Conservation (phyloP, 2,797 vertebrate genomes). For the Diglossa cyanea region DNA sequence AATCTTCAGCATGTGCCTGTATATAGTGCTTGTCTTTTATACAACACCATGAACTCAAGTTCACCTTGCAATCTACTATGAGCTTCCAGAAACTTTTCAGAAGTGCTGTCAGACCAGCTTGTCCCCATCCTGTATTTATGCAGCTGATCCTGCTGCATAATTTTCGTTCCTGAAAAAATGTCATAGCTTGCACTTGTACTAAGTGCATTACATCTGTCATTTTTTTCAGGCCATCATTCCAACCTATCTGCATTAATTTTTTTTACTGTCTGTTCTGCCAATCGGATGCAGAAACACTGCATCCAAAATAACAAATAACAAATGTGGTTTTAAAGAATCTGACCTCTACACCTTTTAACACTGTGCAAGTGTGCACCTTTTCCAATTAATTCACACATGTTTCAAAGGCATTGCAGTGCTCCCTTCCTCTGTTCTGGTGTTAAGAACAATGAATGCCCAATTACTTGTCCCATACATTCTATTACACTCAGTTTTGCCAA, state of each 20-base stretch:
- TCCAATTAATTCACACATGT: background rate
- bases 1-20: background rate
- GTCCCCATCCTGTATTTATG: background rate
- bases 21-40: background rate
- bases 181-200: background rate
- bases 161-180: background rate
- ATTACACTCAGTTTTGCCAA: background rate
- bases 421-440: background rate
- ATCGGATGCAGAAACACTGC: background rate
- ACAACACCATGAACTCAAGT: background rate
- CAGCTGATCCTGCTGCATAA: too few relatives aligned
- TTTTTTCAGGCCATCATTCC: background rate
- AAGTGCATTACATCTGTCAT: background rate
- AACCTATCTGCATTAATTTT: background rate
- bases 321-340: background rate
- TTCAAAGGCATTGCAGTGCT: background rate
- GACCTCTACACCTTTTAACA: background rate
- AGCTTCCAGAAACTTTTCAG: background rate
- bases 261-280: background rate
- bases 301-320: background rate
- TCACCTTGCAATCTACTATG: background rate
- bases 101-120: background rate
- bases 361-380: background rate
- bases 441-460: background rate
- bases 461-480: background rate